These are phyloP conservation scores for Chrysemys picta DNA, from an alignment of 2,113 vertebrate species.

Conservation along the genomic window DNA sequence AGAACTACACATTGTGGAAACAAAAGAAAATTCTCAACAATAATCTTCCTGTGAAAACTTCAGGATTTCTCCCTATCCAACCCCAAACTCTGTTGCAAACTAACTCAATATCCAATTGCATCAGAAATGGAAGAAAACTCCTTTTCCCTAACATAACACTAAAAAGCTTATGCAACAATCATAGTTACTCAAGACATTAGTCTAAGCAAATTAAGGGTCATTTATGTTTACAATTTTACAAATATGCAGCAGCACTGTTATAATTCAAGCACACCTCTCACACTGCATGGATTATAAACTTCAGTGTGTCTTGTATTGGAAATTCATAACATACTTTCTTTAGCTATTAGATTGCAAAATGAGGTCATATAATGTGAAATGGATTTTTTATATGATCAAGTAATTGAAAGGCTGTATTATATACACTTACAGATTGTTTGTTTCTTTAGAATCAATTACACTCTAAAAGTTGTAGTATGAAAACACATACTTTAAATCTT, in stretches of 20 bases:
- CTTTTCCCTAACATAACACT: neutral
- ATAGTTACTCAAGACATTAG: constrained; percentile 26
- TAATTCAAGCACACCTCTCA: constrained; percentile 66
- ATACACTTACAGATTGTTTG: constrained; percentile 61
- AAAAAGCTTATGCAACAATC: neutral
- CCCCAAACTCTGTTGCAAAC: neutral
- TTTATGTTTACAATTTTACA: constrained; percentile 56
- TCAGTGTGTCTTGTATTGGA: constrained; percentile 70
- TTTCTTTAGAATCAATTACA: constrained; percentile 74
- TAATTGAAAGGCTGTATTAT: constrained; percentile 67
- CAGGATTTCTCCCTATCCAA: neutral
- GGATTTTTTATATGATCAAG: constrained; percentile 75
- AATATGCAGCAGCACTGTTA: constrained; percentile 48
- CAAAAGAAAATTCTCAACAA: neutral
- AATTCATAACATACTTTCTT: constrained; percentile 74
- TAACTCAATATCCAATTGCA: neutral
- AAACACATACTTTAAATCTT: constrained; percentile 62
- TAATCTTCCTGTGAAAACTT: neutral
- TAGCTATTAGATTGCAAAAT: constrained; percentile 69
- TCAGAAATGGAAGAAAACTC: neutral
- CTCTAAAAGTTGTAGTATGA: constrained; percentile 57
- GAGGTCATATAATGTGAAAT: constrained; percentile 78
- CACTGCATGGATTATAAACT: constrained; percentile 62
- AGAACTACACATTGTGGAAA: neutral
- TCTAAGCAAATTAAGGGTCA: constrained; percentile 58